phyloP scores from a whole-genome alignment of 2,113 vertebrate species.

The Coryphaenoides rupestris region DNA sequence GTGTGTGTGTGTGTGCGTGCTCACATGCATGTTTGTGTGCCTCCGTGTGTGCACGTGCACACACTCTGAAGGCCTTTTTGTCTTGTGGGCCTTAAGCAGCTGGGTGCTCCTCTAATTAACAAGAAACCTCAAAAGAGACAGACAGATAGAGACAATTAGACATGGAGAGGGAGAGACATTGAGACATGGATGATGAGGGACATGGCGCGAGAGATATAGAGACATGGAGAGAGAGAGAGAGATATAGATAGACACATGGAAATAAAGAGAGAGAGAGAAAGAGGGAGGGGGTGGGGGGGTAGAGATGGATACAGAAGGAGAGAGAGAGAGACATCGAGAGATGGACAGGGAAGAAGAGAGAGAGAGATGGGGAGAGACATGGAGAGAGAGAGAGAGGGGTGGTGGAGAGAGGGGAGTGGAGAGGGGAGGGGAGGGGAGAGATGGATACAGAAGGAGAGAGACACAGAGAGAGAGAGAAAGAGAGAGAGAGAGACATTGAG shows the following conservation, averaged over 20 bases:
- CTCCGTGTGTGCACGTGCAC: background rate
- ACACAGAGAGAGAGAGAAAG: too few species aligned
- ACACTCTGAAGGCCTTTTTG: conserved; percentile 51
- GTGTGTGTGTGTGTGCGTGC: conserved; percentile 40
- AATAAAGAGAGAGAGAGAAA: background rate
- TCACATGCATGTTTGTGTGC: conserved; percentile 1
- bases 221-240: too few species aligned
- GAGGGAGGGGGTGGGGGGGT: conserved; percentile 7
- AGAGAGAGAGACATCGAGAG: too few species aligned
- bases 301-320: conserved; percentile 2
- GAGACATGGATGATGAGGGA: background rate
- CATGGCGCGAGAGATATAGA: too few species aligned
- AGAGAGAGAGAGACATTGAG: too few species aligned
- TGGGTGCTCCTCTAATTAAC: conserved; percentile 71
- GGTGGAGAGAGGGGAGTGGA: too few species aligned
- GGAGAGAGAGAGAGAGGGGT: too few species aligned
- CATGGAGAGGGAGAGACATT: background rate
- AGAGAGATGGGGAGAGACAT: conserved; percentile 5
- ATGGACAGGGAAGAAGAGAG: background rate
- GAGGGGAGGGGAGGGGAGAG: too few species aligned
- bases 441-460: too few species aligned
- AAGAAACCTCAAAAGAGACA: conserved; percentile 45
- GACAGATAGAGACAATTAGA: conserved; percentile 19
- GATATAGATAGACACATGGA: too few species aligned
- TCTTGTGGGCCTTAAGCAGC: conserved; percentile 68